phyloP scores from a whole-genome alignment of 2,888 invertebrate genomes.

The Callinectes sapidus region DNA sequence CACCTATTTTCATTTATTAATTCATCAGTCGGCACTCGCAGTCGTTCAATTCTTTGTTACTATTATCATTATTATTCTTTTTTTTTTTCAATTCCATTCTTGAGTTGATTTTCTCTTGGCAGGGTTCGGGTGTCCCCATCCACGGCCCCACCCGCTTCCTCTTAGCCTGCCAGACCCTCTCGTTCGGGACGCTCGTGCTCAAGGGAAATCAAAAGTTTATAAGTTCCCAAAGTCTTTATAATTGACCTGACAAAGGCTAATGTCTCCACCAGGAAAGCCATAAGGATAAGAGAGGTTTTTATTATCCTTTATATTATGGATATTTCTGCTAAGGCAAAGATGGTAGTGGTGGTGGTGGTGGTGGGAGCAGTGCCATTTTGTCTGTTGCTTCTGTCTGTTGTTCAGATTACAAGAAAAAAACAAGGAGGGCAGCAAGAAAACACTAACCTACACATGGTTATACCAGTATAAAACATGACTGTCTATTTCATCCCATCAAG shows the following conservation, averaged over 20 bases:
- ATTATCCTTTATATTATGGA: background rate
- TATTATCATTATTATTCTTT: too few species aligned
- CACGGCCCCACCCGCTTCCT: background rate
- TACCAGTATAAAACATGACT: too few species aligned
- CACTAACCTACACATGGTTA: background rate
- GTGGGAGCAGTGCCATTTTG: background rate
- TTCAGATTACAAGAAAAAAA: background rate
- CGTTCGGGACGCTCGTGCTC: background rate
- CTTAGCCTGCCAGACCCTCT: background rate
- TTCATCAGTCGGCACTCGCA: background rate
- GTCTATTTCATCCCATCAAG: too few species aligned
- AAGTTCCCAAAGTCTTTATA: conserved; percentile 31
- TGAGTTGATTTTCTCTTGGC: background rate
- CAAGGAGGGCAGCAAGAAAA: background rate
- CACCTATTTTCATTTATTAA: background rate
- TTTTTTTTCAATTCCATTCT: background rate
- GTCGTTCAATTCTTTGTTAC: background rate
- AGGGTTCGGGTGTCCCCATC: background rate
- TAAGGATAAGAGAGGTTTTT: background rate
- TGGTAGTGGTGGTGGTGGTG: background rate
- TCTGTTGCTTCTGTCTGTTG: background rate
- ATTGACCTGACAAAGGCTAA: conserved; percentile 35
- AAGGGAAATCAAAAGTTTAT: conserved; percentile 32
- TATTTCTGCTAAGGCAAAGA: background rate
- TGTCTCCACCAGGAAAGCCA: background rate